Evolutionary conservation across 2,113 vertebrate genomes (phyloP).

Genomic region (Vicugna pacos): DNA sequence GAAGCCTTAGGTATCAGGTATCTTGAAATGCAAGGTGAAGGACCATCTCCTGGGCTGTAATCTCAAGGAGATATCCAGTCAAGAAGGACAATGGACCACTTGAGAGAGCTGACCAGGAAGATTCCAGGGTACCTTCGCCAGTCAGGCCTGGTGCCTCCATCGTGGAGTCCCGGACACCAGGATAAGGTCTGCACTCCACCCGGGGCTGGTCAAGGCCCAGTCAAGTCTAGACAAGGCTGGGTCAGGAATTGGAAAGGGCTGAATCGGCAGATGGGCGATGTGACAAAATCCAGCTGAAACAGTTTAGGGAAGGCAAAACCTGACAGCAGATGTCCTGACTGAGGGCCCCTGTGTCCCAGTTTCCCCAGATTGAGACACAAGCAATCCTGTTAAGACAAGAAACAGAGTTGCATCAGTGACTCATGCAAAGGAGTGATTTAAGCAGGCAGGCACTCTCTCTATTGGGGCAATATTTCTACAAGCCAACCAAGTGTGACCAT

Average conservation of each 20-base stretch:
- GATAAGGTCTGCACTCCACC: background rate
- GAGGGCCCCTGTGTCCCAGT: background rate
- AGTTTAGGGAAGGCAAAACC: background rate
- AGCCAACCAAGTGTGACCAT: slow-evolving; percentile 19
- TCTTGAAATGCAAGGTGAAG: background rate
- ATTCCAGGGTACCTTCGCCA: rapidly evolving
- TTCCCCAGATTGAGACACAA: background rate
- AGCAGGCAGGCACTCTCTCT: background rate
- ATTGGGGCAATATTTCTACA: slow-evolving; percentile 52
- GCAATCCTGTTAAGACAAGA: background rate
- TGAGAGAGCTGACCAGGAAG: background rate
- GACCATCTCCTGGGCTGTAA: background rate
- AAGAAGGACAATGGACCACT: background rate
- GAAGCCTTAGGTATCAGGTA: background rate
- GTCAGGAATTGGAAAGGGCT: background rate
- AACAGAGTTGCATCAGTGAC: background rate
- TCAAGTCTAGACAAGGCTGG: background rate
- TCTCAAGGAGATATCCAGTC: background rate
- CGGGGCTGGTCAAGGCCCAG: background rate
- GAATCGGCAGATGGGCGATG: background rate
- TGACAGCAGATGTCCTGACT: background rate
- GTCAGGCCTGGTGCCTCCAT: background rate
- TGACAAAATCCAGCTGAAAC: background rate
- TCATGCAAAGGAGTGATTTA: background rate
- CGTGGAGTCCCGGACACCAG: background rate